Evolutionary conservation across 2,888 invertebrate genomes (phyloP).

Genomic region (Sepiola atlantica): DNA sequence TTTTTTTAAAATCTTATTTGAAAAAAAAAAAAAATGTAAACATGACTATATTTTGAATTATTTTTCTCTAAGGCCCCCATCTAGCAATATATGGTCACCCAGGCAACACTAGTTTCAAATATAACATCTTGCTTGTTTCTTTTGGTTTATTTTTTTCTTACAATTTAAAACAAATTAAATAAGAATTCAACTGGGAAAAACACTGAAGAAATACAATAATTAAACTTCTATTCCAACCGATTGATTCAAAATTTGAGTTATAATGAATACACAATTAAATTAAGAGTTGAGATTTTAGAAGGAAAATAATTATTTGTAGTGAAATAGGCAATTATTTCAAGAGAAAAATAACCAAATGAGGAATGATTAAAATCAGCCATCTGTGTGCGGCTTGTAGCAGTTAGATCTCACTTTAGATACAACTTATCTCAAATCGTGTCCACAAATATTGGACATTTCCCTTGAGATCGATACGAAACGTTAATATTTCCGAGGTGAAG

Average conservation of each 20-base stretch:
- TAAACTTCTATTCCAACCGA: background rate
- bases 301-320: conserved; percentile 16
- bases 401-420: background rate
- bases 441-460: background rate
- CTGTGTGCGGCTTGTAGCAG: background rate
- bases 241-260: background rate
- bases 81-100: too few species aligned
- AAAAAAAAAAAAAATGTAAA: too few species aligned
- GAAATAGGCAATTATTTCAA: background rate
- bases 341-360: background rate
- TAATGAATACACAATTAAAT: background rate
- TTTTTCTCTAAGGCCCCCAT: too few species aligned
- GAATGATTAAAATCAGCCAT: background rate
- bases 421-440: background rate
- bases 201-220: background rate
- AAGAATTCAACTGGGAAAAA: background rate
- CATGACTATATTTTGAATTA: too few species aligned
- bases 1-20: too few species aligned
- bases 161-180: background rate
- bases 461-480: too few species aligned
- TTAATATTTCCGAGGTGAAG: too few species aligned
- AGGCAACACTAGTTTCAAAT: too few species aligned
- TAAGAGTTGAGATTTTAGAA: background rate
- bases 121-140: too few species aligned
- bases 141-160: background rate